Evolutionary conservation across 2,113 vertebrate genomes (phyloP), one percentile per base, ranked within the genome.

Genomic region (Hippopotamus amphibius): DNA sequence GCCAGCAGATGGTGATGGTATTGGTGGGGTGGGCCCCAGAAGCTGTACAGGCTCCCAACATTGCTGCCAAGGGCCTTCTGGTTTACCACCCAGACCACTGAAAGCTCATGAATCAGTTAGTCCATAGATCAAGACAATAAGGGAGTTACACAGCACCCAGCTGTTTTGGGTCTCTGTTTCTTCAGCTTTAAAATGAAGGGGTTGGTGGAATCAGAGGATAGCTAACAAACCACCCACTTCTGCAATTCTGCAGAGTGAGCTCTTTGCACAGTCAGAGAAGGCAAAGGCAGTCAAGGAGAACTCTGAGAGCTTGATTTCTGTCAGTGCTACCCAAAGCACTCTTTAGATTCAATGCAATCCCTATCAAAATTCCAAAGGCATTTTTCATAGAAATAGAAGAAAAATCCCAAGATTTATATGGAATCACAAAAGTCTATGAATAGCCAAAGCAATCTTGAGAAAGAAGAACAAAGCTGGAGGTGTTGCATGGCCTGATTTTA

Each of bases 1-100:
- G 4, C 33, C 41, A 46, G 81, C 19, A 43, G 17, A 37, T 15
- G 16, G 74, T 9, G 14, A 43, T 0, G 37, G 14, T 6, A 37
- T 46, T 21, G 21, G 22, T 26, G 19, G 43, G 74, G 21, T 1
- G 8, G 17, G 43, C 21, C 59, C 33, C 76, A 6, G 15, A 16
- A 0, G 0, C 88, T 10, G 2, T 1, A 43, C 10, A 50, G 88
- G 33, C 30, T 43, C 57, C n/a, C 19, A 9, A 16, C 21, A 5
- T 13, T 12, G 46, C 76, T 19, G 16, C 53, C 17, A 7, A 1
- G 19, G 65, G 61, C n/a, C 71, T 90, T 69, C 71, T 48, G 69
- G 74, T 57, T 93, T 76, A 48, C 71, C 69, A 16, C 8, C 50
- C 84, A 91, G 46, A 74, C 66, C 16, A 5, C 30, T 4, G 43